Evolutionary conservation across 2,113 vertebrate species (phyloP).

Genomic region (Oxyura jamaicensis): DNA sequence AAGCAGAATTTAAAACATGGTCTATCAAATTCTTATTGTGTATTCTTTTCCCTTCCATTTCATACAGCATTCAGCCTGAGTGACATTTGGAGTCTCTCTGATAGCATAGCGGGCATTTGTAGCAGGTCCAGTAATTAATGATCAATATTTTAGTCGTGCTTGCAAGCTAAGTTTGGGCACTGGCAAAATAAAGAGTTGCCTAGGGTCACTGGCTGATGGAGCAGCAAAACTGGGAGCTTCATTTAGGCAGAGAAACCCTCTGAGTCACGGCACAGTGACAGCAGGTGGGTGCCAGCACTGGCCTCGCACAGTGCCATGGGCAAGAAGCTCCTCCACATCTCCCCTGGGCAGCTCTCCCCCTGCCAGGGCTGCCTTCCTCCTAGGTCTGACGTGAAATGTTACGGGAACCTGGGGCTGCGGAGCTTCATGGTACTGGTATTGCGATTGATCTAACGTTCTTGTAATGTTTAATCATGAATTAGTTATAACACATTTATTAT

Average conservation of each 20-base stretch:
- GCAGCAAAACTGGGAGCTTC: not conserved
- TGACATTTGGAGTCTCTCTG: not conserved
- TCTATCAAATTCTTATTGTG: not conserved
- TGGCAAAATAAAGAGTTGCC: not conserved
- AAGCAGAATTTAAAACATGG: not conserved
- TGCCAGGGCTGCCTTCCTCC: not conserved
- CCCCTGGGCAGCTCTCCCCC: not conserved
- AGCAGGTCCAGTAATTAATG: not conserved
- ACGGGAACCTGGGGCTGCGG: not conserved
- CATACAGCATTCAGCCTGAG: not conserved
- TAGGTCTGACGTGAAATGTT: not conserved
- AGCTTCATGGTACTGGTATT: not conserved
- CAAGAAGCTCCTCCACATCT: not conserved
- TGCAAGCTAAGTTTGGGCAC: not conserved
- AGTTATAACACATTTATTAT: not conserved
- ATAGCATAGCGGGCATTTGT: not conserved
- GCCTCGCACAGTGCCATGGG: rapidly evolving
- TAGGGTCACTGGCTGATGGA: not conserved
- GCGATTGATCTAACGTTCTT: not conserved
- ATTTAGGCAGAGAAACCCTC: slow-evolving; percentile 7
- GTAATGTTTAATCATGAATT: not conserved
- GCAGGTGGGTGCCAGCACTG: not conserved
- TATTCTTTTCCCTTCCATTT: not conserved
- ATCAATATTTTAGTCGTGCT: slow-evolving; percentile 17
- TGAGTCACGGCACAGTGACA: not conserved